Evolutionary conservation across 2,888 invertebrate species (phyloP), one percentile per base, ranked within the genome.

Genomic region (Lasioglossum morio): DNA sequence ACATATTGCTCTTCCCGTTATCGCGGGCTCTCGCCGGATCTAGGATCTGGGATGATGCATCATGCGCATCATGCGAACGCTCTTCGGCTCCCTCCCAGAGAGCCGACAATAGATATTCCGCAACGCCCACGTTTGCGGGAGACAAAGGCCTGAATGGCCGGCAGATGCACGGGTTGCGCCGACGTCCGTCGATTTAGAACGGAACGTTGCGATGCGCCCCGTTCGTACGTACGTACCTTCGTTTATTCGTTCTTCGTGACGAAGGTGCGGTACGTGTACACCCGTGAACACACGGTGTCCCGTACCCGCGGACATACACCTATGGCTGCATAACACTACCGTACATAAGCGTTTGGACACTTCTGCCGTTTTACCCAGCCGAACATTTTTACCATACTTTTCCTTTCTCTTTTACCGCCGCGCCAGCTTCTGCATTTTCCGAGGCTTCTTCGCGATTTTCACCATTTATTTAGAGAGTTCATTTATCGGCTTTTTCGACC

Each of bases 101-200:
- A 72, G 79, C 86, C 91, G 90, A 91, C 91, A 94, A 94, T 93
- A 91, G 93, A 92, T 89, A 90, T 92, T 90, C 87, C 87, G 85
- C 85, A 86, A 92, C 94, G 92, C 93, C 94, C 91, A 94, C 93
- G 91, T 88, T 84, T 81, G 90, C 88, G 82, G 85, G 91, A 93
- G 92, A 94, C 93, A 93, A 93, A 93, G 92, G 90, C 90, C 83
- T 89, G 91, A 90, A 90, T 86, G 89, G 89, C 86, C 91, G 88
- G 90, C 87, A 89, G 91, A 90, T 90, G 90, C 90, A 89, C 89
- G 89, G 87, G 82, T 80, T 69, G 86, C 86, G 81, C 80, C 88
- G 87, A 84, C 88, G 87, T 87, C 82, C 87, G 88, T 81, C 92
- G 93, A 93, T 93, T 92, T 92, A 89, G 92, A 93, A 92, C 91